These are phyloP conservation scores for Leptinotarsa peninsularis DNA, from an alignment of 2,888 invertebrate species.

Conservation along the genomic window DNA sequence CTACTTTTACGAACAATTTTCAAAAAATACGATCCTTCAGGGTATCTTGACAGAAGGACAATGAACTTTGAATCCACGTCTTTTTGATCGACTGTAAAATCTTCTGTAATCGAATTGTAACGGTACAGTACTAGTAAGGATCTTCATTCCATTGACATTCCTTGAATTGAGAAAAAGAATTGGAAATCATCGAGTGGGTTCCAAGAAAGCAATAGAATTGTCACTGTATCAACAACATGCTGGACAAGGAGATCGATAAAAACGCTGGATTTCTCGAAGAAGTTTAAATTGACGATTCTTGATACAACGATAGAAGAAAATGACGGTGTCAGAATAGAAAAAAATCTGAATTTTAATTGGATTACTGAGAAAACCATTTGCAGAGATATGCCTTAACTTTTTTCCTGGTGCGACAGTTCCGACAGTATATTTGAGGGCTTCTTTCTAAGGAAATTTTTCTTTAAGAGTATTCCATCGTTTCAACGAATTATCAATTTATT, in stretches of 20 bases:
- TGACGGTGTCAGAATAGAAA: background rate
- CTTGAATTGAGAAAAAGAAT: background rate
- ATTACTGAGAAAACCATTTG: background rate
- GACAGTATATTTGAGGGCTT: background rate
- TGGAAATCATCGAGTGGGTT: background rate
- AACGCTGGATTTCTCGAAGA: background rate
- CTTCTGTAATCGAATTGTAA: too few species aligned
- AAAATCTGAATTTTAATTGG: background rate
- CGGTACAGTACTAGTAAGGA: too few species aligned
- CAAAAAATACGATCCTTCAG: too few species aligned
- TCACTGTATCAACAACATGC: slow-evolving; percentile 11
- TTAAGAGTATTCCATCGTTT: too few species aligned
- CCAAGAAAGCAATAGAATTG: slow-evolving; percentile 14
- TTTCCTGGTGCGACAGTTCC: background rate
- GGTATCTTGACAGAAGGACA: too few species aligned
- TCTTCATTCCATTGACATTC: slow-evolving; percentile 4
- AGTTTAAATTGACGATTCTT: slow-evolving; percentile 1
- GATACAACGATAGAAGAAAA: background rate
- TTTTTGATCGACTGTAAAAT: too few species aligned
- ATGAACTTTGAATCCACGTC: too few species aligned
- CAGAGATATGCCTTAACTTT: background rate
- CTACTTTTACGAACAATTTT: too few species aligned
- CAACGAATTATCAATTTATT: too few species aligned
- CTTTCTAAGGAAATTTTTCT: too few species aligned
- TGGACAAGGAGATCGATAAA: slow-evolving; percentile 12